Evolutionary conservation across 1,140 invertebrate species (phyloP), one percentile per base, ranked within the genome.

Genomic region (Riptortus pedestris): DNA sequence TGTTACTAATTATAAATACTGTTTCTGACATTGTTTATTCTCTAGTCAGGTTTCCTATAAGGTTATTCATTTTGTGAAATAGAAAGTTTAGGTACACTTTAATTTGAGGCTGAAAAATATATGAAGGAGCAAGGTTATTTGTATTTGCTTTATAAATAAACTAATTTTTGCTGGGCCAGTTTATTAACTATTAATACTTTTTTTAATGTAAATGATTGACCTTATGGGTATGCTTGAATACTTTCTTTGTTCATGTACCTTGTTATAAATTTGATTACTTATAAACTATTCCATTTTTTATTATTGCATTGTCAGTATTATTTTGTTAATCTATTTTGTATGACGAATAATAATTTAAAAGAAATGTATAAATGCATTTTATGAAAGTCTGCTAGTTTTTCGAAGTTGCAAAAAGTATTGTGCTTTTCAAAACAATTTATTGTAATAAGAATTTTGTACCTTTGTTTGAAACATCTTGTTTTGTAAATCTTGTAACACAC

Each of bases 371-470:
- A 51, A 24, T 55, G 22, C 12, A 55, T 55, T 22, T 26, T 24
- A 24, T 55, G 51, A 38, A 38, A 24, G 24, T 55, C 2, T 24
- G 2, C 9, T 55, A 24, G 7, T 24, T 55, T 55, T 20, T 7
- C 24, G 16, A 52, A 9, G 2, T 52, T 52, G 48, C 24, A 20
- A 18, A 55, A 24, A 0, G 3, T 55, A 24, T 55, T 55, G 20
- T 55, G 3, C 26, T 24, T 18, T 55, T 22, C 12, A 11, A 24
- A 22, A 52, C 51, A 55, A 3, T 24, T 7, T 1, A 55, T 24
- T 55, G 22, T 55, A 4, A 55, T 55, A 55, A 27, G 51, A 55
- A 55, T 55, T 55, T 55, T 55, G 51, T 55, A 55, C 51, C 51
- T 24, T 55, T 24, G 51, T 55, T 55, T 55, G 24, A 24, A 7